Evolutionary conservation across 37 sponge, comb jelly and placozoan species (phyloP).

Genomic region (Hormiphora californensis): DNA sequence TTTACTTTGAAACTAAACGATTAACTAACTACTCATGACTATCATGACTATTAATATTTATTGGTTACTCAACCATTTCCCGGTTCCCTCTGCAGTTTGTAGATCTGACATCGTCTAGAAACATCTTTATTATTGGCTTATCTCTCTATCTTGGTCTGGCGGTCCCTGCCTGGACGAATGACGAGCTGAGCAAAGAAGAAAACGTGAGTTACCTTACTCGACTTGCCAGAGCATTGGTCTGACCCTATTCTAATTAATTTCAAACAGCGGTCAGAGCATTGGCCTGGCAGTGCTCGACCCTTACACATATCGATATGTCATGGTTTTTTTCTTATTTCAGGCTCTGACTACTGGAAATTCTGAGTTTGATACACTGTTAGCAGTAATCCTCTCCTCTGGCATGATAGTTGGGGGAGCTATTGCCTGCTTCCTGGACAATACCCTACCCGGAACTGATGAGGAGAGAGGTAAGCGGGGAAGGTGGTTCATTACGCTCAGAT

Average conservation of each 20-base stretch:
- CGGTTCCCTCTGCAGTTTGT: slow-evolving; percentile 15
- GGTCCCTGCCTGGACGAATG: slow-evolving; percentile 35
- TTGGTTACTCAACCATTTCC: neutral
- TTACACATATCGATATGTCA: no score
- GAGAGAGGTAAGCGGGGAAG: slow-evolving; percentile 14
- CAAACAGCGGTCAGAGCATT: no score
- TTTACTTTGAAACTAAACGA: neutral
- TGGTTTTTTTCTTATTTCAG: no score
- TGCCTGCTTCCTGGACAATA: slow-evolving; percentile 39
- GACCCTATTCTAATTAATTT: no score
- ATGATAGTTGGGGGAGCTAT: slow-evolving; percentile 16
- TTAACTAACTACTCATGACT: neutral
- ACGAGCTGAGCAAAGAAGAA: no score
- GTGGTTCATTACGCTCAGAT: no score
- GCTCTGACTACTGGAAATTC: neutral
- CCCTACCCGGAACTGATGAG: neutral
- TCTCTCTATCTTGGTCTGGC: slow-evolving; percentile 38
- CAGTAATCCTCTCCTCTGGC: neutral
- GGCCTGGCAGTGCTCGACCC: no score
- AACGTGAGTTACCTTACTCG: no score
- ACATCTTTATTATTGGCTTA: slow-evolving; percentile 52
- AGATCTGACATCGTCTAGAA: slow-evolving; percentile 37
- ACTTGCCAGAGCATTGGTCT: no score
- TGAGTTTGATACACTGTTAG: neutral
- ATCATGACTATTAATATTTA: no score